A percentile compares a stretch with the other conserved stretches of the same genome.
Conservation (phyloP, 2,113 vertebrate genomes). For the Lontra canadensis region DNA sequence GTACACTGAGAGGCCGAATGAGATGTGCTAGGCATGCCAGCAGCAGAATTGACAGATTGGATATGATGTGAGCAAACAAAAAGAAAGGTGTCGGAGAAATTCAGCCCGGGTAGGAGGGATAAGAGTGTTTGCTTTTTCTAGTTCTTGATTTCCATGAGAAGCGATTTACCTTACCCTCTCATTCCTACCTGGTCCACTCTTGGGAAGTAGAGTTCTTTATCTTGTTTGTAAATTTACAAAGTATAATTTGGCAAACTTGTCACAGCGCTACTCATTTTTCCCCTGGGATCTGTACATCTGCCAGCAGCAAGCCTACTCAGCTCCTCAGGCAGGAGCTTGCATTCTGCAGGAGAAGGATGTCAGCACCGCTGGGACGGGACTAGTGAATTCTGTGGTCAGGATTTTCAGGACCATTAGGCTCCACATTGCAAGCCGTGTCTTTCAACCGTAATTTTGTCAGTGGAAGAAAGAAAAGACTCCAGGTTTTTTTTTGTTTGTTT, state of each 20-base stretch:
- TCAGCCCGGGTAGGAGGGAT: no score
- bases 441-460: not conserved
- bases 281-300: not conserved
- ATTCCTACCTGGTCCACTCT: not conserved
- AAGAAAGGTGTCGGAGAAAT: not conserved
- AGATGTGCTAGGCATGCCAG: not conserved
- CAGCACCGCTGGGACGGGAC: no score
- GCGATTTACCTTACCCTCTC: not conserved
- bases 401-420: not conserved
- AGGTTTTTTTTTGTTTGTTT: not conserved
- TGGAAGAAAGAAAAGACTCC: not conserved
- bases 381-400: not conserved
- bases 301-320: not conserved
- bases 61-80: not conserved
- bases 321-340: rapidly evolving
- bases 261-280: not conserved
- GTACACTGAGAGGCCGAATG: not conserved
- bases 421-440: not conserved
- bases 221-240: not conserved
- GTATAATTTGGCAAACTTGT: not conserved
- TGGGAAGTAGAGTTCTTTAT: not conserved
- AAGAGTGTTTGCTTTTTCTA: not conserved
- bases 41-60: rapidly evolving
- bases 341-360: not conserved
- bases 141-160: not conserved